phyloP scores from a whole-genome alignment of 2,888 invertebrate species.

The Tipula unca region DNA sequence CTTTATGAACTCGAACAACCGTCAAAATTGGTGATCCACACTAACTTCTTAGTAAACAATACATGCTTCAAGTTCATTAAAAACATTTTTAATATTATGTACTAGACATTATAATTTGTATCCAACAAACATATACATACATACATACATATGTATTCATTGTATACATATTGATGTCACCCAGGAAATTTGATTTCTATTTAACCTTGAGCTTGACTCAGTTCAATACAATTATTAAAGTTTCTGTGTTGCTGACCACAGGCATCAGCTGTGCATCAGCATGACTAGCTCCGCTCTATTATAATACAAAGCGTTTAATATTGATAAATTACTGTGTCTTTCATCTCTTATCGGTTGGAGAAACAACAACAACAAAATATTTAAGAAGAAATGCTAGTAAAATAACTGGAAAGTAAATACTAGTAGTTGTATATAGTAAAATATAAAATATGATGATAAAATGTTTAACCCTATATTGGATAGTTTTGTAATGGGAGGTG shows the following conservation, averaged over 20 bases:
- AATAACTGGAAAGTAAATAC: conserved; percentile 8
- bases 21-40: neutral
- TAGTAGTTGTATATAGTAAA: conserved; percentile 14
- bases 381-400: neutral
- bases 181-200: neutral
- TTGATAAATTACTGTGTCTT: neutral
- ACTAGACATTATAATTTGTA: neutral
- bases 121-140: neutral
- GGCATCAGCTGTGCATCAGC: neutral
- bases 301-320: neutral
- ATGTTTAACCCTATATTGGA: neutral
- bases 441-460: conserved; percentile 8
- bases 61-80: neutral
- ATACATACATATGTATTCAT: neutral
- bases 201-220: neutral
- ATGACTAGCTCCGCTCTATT: neutral
- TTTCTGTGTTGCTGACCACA: neutral
- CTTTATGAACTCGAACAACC: neutral
- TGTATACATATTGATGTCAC: neutral
- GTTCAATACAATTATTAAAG: neutral
- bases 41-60: neutral
- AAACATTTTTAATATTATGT: neutral
- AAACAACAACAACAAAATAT: neutral
- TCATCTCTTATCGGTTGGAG: neutral
- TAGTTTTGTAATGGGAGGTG: neutral